These are phyloP conservation scores for Calameuta filiformis DNA, from an alignment of 2,888 invertebrate species.

Conservation along the genomic window DNA sequence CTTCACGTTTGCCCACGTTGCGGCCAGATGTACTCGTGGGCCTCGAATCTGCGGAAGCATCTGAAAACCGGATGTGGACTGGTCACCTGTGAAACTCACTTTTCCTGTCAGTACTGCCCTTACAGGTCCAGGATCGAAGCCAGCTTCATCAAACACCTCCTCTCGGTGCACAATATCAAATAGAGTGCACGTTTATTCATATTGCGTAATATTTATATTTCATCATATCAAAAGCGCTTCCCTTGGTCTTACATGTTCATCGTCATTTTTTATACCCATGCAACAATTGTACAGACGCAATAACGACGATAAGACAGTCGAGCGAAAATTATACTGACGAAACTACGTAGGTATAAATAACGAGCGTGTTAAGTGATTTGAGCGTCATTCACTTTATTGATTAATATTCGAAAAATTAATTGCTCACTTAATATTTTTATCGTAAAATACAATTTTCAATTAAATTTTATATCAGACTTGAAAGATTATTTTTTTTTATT, in stretches of 20 bases:
- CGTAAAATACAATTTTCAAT: not conserved
- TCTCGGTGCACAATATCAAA: conserved; percentile 64
- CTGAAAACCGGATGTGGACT: conserved; percentile 64
- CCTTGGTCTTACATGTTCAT: not conserved
- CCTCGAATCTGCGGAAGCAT: conserved; percentile 63
- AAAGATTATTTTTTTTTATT: not conserved
- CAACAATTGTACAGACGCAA: not conserved
- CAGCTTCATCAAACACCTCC: conserved; percentile 62
- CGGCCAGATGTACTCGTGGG: conserved; percentile 65
- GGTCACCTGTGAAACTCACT: conserved; percentile 64
- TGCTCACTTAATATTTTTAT: not conserved
- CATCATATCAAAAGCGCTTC: not conserved
- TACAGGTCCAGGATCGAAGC: conserved; percentile 65
- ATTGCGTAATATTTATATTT: not conserved
- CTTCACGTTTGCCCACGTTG: conserved; percentile 63
- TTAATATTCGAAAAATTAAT: not conserved
- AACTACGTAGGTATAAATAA: not conserved
- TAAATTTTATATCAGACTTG: not conserved
- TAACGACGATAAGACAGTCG: not conserved
- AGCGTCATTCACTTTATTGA: not conserved
- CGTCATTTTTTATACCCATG: not conserved
- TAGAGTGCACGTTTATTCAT: conserved; percentile 26
- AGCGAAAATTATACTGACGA: not conserved
- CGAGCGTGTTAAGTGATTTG: not conserved
- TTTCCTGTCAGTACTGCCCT: conserved; percentile 66